Percentiles rank a stretch among this genome's conserved stretches.
phyloP scores from a whole-genome alignment of 2,888 invertebrate genomes.

The Teleiodes luculella region DNA sequence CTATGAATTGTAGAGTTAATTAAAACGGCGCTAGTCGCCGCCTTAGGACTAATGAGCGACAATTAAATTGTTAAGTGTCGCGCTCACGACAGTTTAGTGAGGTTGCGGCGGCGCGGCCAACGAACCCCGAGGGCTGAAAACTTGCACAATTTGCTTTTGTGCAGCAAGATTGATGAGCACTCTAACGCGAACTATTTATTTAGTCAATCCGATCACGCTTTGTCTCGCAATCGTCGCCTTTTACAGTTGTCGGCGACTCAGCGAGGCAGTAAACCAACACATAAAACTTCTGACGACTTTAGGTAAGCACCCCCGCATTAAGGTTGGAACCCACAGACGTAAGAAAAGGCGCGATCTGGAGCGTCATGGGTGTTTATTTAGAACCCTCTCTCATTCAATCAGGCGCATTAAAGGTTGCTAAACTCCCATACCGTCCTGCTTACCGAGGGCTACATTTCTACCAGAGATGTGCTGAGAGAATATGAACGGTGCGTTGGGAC shows the following conservation, averaged over 20 bases:
- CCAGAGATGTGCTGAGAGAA: no score
- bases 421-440: no score
- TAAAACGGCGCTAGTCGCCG: slow-evolving; percentile 58
- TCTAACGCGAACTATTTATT: slow-evolving; percentile 68
- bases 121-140: slow-evolving; percentile 57
- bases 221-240: slow-evolving; percentile 67
- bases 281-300: slow-evolving; percentile 54
- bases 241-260: slow-evolving; percentile 57
- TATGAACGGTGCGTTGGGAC: no score
- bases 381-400: no score
- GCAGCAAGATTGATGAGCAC: slow-evolving; percentile 70
- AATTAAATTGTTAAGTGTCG: slow-evolving; percentile 73
- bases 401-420: no score
- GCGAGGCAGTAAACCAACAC: slow-evolving; percentile 52
- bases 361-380: no score
- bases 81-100: slow-evolving; percentile 66
- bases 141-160: slow-evolving; percentile 68
- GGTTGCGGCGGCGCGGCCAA: slow-evolving; percentile 63
- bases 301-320: slow-evolving; percentile 32
- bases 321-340: slow-evolving; percentile 29
- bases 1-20: slow-evolving; percentile 62
- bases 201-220: slow-evolving; percentile 73
- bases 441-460: no score
- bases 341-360: slow-evolving; percentile 33
- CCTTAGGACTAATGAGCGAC: slow-evolving; percentile 68